Evolutionary conservation across 2,113 vertebrate species (phyloP), one percentile per base, ranked within the genome.

Genomic region (Scomber japonicus): DNA sequence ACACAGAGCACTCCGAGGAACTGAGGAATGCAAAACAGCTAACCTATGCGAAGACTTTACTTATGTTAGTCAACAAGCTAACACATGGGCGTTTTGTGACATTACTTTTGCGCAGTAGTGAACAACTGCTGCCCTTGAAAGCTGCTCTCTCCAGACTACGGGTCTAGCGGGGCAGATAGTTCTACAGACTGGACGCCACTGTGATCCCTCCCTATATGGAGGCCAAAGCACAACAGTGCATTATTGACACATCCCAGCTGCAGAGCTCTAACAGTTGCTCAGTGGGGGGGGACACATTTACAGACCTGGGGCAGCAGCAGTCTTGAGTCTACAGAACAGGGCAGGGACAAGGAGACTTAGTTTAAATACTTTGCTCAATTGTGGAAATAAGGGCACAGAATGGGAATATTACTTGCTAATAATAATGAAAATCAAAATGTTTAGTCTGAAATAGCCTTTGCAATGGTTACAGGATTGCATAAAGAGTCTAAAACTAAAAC

Each of bases 61-160:
- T 75, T 71, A 46, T 80, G 82, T 72, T 57, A 74, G 79, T 91
- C 84, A 84, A 78, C 86, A 57, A 60, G 70, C 57, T 55, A 83
- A 87, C 89, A 89, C 83, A 88, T 84, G 91, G 86, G 62, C 61
- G 83, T 81, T 87, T 73, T 79, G 62, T 16, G 45, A 71, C 75
- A 69, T 83, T 45, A 48, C 57, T 45, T 88, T 59, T 56, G 70
- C 14, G 54, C 31, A 55, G 51, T 35, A 35, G 31, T n/a, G 64
- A 89, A 92, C 91, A 94, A 93, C 94, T 94, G 93, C 76, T 89
- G 86, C 59, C 79, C 83, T 85, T 88, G 74, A 89, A 85, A 85
- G 75, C 71, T 40, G 63, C 68, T 81, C 72, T 78, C 77, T 72
- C 30, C 82, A 83, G 88, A 82, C 90, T 71, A 44, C 0, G 40